Percentiles rank a stretch among this genome's conserved stretches.
Conservation (phyloP, 2,113 vertebrate genomes). For the Nothoprocta pentlandii region DNA sequence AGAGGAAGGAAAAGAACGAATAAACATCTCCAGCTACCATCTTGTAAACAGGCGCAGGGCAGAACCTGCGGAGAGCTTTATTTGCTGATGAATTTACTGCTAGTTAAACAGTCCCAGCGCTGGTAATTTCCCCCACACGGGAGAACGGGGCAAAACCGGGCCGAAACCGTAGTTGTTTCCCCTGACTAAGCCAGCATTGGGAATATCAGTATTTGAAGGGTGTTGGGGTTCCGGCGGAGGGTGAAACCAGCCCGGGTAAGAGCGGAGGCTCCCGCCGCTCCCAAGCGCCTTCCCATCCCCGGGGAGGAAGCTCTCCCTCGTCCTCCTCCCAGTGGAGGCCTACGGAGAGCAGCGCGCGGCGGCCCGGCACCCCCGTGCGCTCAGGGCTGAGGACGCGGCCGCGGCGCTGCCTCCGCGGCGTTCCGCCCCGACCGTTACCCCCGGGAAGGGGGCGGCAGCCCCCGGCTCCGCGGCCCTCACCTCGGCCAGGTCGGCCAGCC, state of each 20-base stretch:
- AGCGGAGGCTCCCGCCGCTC: rapidly evolving
- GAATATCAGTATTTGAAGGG: neutral
- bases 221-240: neutral
- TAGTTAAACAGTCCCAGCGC: neutral
- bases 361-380: neutral
- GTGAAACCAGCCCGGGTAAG: rapidly evolving
- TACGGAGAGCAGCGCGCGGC: neutral
- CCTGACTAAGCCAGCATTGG: rapidly evolving
- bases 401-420: neutral
- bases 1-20: neutral
- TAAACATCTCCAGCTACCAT: conserved; percentile 3
- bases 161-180: rapidly evolving
- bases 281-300: neutral
- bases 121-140: rapidly evolving
- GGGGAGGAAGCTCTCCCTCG: neutral
- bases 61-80: neutral
- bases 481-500: conserved; percentile 85
- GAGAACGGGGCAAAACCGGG: no score
- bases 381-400: neutral
- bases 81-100: neutral
- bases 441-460: neutral
- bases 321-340: neutral
- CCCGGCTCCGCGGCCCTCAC: conserved; percentile 72
- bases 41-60: neutral
- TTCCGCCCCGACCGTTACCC: neutral